Conservation (phyloP, 2,888 invertebrate species). For the Diplazon laetatorius region DNA sequence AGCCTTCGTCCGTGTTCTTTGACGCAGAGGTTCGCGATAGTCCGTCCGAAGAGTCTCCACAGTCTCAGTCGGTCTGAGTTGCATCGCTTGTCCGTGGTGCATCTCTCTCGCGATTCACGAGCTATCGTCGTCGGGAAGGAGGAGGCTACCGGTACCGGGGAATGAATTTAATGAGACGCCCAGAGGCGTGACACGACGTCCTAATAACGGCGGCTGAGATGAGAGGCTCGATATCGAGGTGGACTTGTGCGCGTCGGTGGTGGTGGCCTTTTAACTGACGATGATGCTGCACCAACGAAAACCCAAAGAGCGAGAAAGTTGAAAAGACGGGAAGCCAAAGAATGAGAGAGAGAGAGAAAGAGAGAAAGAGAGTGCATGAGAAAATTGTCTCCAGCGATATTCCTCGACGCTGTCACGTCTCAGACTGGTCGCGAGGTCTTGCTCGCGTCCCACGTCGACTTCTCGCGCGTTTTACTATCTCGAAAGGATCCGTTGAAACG, state of each 20-base stretch:
- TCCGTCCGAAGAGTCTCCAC: slow-evolving; percentile 1
- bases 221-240: slow-evolving; percentile 67
- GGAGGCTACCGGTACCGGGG: slow-evolving; percentile 53
- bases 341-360: slow-evolving; percentile 4
- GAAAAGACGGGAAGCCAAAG: no score
- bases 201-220: slow-evolving; percentile 70
- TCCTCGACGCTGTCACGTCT: slow-evolving; percentile 49
- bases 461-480: slow-evolving; percentile 34
- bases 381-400: slow-evolving; percentile 43
- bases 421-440: slow-evolving; percentile 26
- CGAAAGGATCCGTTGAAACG: slow-evolving; percentile 31
- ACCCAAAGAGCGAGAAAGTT: slow-evolving; percentile 4
- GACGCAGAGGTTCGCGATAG: no score
- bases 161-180: slow-evolving; percentile 76
- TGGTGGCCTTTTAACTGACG: slow-evolving; percentile 38
- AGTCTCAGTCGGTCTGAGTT: slow-evolving; percentile 30
- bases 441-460: slow-evolving; percentile 49
- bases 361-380: no score
- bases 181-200: slow-evolving; percentile 73
- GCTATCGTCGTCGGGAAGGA: no score
- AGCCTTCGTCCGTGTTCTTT: slow-evolving; percentile 1
- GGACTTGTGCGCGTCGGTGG: slow-evolving; percentile 29
- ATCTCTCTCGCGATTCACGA: slow-evolving; percentile 42
- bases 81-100: background rate
- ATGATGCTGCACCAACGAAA: slow-evolving; percentile 34